phyloP scores from a whole-genome alignment of 53 echinoderm and acorn worm species.

The Henricia sp. region DNA sequence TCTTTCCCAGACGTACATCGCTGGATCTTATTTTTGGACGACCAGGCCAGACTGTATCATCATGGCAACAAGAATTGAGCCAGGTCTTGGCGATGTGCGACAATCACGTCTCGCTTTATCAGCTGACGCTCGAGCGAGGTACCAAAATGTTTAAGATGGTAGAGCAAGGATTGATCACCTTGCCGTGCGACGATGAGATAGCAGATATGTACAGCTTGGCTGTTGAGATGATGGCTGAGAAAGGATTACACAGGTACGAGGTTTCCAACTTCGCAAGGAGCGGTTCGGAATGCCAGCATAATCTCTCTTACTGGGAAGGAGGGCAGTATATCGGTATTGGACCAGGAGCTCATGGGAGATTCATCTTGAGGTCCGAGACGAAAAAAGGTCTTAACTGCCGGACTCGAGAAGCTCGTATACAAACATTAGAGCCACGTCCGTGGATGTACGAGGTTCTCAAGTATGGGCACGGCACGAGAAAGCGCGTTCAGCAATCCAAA shows the following conservation, averaged over 20 bases:
- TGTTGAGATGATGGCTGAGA: conserved; percentile 61
- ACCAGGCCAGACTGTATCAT: conserved; percentile 70
- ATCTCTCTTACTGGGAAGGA: conserved; percentile 86
- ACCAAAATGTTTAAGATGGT: conserved; percentile 77
- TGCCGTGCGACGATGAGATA: conserved; percentile 68
- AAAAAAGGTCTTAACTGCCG: background rate
- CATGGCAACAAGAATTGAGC: conserved; percentile 76
- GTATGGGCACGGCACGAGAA: conserved; percentile 87
- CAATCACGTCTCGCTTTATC: conserved; percentile 88
- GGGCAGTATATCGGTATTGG: conserved; percentile 93
- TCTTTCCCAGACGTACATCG: conserved; percentile 77
- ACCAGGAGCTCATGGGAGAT: conserved; percentile 94
- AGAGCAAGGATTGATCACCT: conserved; percentile 50
- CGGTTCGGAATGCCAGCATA: conserved; percentile 71
- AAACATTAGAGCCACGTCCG: conserved; percentile 84
- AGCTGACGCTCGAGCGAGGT: conserved; percentile 89
- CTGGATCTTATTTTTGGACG: conserved; percentile 90
- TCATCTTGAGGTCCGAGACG: conserved; percentile 5
- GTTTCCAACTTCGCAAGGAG: conserved; percentile 87
- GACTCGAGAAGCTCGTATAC: conserved; percentile 81
- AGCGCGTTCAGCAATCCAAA: conserved; percentile 52
- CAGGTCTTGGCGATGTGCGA: conserved; percentile 67
- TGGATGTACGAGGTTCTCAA: conserved; percentile 89
- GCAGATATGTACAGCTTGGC: conserved; percentile 93
- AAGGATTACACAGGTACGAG: conserved; percentile 83